These are phyloP conservation scores for Litoditis marina DNA, from an alignment of 2,888 invertebrate species.

Conservation along the genomic window DNA sequence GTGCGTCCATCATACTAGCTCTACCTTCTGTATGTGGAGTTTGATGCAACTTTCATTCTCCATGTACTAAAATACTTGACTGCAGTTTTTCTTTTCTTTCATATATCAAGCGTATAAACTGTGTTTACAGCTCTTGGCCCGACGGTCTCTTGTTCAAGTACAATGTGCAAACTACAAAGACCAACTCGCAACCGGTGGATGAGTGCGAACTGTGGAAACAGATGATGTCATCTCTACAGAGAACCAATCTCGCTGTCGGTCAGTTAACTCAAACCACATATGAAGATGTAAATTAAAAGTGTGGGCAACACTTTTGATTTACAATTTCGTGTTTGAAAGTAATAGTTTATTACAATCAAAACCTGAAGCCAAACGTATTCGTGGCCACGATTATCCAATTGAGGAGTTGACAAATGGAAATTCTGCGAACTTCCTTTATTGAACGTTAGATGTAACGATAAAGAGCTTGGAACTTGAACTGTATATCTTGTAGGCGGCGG, in stretches of 20 bases:
- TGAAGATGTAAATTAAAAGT: neutral
- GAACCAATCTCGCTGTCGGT: conserved; percentile 45
- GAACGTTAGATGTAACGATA: neutral
- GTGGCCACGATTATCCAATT: too few relatives aligned
- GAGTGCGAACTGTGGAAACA: conserved; percentile 58
- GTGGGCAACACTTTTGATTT: neutral
- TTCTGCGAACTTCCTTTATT: neutral
- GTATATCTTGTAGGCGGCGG: conserved; percentile 37
- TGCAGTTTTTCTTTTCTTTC: neutral
- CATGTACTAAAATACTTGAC: neutral
- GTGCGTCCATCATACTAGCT: too few relatives aligned
- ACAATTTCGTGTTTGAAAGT: too few relatives aligned
- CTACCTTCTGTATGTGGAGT: too few relatives aligned
- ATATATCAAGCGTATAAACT: neutral
- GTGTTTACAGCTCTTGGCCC: conserved; percentile 53
- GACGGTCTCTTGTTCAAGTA: conserved; percentile 61
- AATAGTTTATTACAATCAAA: too few relatives aligned
- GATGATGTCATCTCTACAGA: conserved; percentile 51
- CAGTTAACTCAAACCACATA: neutral
- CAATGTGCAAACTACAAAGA: conserved; percentile 49
- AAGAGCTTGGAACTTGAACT: too few relatives aligned
- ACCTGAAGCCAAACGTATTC: too few relatives aligned
- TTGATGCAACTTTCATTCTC: neutral
- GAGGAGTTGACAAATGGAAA: neutral
- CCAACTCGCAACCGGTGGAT: conserved; percentile 44